These are phyloP conservation scores for Chouioia cunea DNA, from an alignment of 2,888 invertebrate species.

Conservation along the genomic window DNA sequence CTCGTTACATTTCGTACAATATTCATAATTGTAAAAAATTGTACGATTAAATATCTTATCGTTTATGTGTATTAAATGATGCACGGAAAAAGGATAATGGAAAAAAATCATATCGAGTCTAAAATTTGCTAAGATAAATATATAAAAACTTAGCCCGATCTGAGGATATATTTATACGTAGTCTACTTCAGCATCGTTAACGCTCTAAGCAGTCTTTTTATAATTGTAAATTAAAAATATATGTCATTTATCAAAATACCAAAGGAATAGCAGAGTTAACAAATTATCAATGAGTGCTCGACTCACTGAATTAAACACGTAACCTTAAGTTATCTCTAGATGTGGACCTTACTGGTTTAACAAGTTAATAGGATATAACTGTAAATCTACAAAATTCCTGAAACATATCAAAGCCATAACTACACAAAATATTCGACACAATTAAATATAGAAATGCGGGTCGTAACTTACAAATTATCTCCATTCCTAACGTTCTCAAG, in stretches of 20 bases:
- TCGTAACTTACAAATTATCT: conserved; percentile 67
- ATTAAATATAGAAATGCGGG: conserved; percentile 23
- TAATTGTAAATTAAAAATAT: conserved; percentile 36
- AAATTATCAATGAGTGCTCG: conserved; percentile 25
- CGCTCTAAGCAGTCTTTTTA: conserved; percentile 40
- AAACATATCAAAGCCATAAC: conserved; percentile 8
- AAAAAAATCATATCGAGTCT: conserved; percentile 10
- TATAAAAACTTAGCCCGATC: conserved; percentile 28
- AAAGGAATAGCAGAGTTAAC: conserved; percentile 29
- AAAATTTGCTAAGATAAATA: conserved; percentile 32
- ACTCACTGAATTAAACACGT: background rate
- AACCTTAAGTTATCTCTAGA: conserved; percentile 13
- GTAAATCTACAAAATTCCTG: conserved; percentile 48
- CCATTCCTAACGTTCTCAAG: conserved; percentile 66
- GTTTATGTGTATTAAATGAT: too few species aligned
- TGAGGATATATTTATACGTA: conserved; percentile 37
- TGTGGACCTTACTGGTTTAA: conserved; percentile 57
- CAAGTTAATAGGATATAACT: conserved; percentile 46
- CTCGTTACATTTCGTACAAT: too few species aligned
- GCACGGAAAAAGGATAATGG: too few species aligned
- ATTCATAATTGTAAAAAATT: too few species aligned
- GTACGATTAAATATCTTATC: too few species aligned
- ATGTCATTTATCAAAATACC: conserved; percentile 7
- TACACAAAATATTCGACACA: conserved; percentile 3
- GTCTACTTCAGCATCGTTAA: conserved; percentile 24